Evolutionary conservation across 2,888 invertebrate genomes (phyloP).

Genomic region (Leucophenga montana): DNA sequence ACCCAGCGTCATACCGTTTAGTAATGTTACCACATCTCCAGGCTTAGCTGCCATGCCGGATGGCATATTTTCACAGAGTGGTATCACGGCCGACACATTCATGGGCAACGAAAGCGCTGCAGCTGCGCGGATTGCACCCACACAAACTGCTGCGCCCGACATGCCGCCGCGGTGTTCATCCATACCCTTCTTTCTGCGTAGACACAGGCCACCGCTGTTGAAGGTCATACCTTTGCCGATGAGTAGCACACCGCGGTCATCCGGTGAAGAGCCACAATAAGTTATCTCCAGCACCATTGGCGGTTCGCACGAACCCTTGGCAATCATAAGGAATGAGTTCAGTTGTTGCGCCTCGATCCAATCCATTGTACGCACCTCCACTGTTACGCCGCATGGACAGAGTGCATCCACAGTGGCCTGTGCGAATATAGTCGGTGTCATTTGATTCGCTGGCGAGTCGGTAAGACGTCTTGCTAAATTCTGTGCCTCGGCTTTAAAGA

Average conservation of each 20-base stretch:
- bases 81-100: constrained; percentile 74
- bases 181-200: constrained; percentile 53
- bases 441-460: constrained; percentile 83
- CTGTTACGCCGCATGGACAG: constrained; percentile 75
- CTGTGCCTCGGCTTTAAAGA: constrained; percentile 81
- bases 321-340: constrained; percentile 74
- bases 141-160: constrained; percentile 78
- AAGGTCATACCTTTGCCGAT: constrained; percentile 77
- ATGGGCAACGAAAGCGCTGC: constrained; percentile 75
- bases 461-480: constrained; percentile 81
- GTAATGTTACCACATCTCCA: constrained; percentile 71
- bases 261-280: constrained; percentile 73
- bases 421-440: constrained; percentile 84
- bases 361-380: constrained; percentile 74
- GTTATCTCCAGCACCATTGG: constrained; percentile 76
- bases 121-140: constrained; percentile 75
- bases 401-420: constrained; percentile 79
- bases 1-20: constrained; percentile 75
- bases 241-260: constrained; percentile 74
- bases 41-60: constrained; percentile 77
- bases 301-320: constrained; percentile 74
- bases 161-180: constrained; percentile 74
- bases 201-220: constrained; percentile 72
- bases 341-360: constrained; percentile 77
- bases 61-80: constrained; percentile 74